Conservation (phyloP, 1,140 invertebrate species). For the Eumaeus atala region DNA sequence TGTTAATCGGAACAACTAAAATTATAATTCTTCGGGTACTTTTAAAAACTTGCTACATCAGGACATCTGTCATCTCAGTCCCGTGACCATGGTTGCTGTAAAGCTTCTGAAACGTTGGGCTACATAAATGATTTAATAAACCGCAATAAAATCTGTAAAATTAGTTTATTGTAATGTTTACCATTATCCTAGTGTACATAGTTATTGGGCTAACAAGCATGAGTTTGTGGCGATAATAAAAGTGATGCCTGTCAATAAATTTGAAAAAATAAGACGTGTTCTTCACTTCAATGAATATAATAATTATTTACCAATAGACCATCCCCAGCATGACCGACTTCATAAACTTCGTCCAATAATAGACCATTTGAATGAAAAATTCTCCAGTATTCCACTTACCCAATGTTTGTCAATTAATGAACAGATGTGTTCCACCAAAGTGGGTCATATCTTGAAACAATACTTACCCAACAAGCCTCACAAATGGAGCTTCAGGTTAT, state of each 20-base stretch:
- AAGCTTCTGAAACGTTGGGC: too few relatives aligned
- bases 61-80: too few relatives aligned
- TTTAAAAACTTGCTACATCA: too few relatives aligned
- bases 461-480: slow-evolving; percentile 44
- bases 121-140: too few relatives aligned
- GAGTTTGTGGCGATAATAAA: too few relatives aligned
- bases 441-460: slow-evolving; percentile 37
- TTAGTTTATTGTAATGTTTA: too few relatives aligned
- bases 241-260: slow-evolving; percentile 50
- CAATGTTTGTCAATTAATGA: slow-evolving; percentile 43
- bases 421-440: slow-evolving; percentile 46
- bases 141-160: too few relatives aligned
- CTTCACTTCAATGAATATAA: slow-evolving; percentile 31
- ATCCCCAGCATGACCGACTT: slow-evolving; percentile 39
- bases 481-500: slow-evolving; percentile 31
- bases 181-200: too few relatives aligned
- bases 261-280: slow-evolving; percentile 34
- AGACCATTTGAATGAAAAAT: slow-evolving; percentile 33
- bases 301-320: slow-evolving; percentile 21
- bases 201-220: too few relatives aligned
- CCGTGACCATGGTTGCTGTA: too few relatives aligned
- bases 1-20: too few relatives aligned
- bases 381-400: slow-evolving; percentile 31
- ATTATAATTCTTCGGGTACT: too few relatives aligned
- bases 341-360: slow-evolving; percentile 50